A percentile compares a stretch with the other conserved stretches of the same genome.
Evolutionary conservation across 2,113 vertebrate species (phyloP).

Genomic region (Brevimyrus niger): DNA sequence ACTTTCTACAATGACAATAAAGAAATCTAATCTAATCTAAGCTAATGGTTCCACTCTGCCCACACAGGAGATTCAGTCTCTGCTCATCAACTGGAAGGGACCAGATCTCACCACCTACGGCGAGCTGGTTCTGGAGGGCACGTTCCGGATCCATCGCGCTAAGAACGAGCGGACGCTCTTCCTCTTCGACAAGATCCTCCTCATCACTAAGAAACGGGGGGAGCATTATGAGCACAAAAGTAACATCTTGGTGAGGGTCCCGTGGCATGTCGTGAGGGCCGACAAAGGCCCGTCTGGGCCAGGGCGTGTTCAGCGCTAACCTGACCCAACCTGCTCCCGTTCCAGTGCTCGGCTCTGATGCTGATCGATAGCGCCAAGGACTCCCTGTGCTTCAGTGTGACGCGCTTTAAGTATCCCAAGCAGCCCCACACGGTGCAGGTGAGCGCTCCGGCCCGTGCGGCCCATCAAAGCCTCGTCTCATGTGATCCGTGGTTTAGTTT

Average conservation of each 20-base stretch:
- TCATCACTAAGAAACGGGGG: conserved; percentile 86
- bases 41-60: not conserved
- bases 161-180: conserved; percentile 87
- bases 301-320: not conserved
- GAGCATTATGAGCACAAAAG: conserved; percentile 89
- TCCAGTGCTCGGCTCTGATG: conserved; percentile 89
- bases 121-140: conserved; percentile 90
- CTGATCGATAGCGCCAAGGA: conserved; percentile 87
- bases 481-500: not conserved
- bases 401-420: conserved; percentile 87
- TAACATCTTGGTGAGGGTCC: conserved; percentile 72
- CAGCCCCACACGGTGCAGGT: conserved; percentile 91
- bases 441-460: conserved; percentile 22
- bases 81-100: conserved; percentile 94
- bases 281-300: not conserved
- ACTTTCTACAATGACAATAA: not conserved
- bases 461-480: not conserved
- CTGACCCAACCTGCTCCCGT: not conserved
- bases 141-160: conserved; percentile 79
- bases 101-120: conserved; percentile 83
- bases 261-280: not conserved
- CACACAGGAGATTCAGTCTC: conserved; percentile 84
- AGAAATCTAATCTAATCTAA: not conserved
- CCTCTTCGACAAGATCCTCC: conserved; percentile 83
- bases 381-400: conserved; percentile 85